Evolutionary conservation across 2,888 invertebrate species (phyloP).

Genomic region (Trichogramma dendrolimi): DNA sequence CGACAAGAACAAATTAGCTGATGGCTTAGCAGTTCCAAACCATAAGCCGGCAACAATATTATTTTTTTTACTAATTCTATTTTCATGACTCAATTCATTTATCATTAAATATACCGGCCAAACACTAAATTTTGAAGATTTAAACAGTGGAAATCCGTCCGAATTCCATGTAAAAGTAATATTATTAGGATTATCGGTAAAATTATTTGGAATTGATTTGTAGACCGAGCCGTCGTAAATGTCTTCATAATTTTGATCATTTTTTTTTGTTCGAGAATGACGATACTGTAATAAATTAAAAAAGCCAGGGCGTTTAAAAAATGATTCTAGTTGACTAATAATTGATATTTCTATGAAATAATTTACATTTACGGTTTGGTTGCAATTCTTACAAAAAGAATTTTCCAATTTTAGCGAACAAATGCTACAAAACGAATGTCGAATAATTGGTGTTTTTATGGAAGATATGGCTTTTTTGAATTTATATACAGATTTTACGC

Average conservation of each 20-base stretch:
- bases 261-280: slow-evolving; percentile 19
- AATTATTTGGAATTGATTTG: too few relatives aligned
- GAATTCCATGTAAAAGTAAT: too few relatives aligned
- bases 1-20: too few relatives aligned
- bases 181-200: too few relatives aligned
- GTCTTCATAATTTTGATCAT: slow-evolving; percentile 13
- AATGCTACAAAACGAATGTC: slow-evolving; percentile 21
- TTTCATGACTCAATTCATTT: too few relatives aligned
- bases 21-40: too few relatives aligned
- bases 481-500: slow-evolving; percentile 17
- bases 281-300: slow-evolving; percentile 26
- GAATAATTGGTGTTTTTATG: background rate
- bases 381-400: slow-evolving; percentile 1
- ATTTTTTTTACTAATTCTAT: too few relatives aligned
- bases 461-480: slow-evolving; percentile 19
- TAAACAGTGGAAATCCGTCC: too few relatives aligned
- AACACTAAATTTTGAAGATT: too few relatives aligned
- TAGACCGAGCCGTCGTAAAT: slow-evolving; percentile 24
- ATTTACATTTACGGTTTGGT: background rate
- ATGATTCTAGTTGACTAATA: slow-evolving; percentile 14
- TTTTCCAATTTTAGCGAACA: slow-evolving; percentile 9
- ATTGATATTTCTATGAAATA: slow-evolving; percentile 26
- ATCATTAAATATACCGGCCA: too few relatives aligned
- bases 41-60: too few relatives aligned
- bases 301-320: slow-evolving; percentile 16